Base-by-base conservation (phyloP, 2,797 vertebrate genomes). In the Coccyzus lansbergi region DNA sequence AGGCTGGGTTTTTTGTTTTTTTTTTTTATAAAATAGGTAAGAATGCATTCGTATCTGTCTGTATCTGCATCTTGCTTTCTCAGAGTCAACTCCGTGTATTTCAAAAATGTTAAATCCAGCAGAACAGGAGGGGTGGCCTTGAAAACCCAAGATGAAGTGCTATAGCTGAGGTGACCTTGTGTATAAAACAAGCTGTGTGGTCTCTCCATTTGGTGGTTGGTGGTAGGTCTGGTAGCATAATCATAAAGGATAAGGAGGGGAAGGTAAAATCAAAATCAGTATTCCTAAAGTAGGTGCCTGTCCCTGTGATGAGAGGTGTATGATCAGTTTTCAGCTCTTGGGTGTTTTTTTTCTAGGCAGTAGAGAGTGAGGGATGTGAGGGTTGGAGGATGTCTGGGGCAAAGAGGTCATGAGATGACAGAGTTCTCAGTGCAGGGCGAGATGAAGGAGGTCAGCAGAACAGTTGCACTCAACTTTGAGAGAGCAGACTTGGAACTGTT, bases 191-290 rank as follows among this genome's bases (percentile, higher is more conserved):
- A 29, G 79, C 55, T 12, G 4, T 12, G 4, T 8, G 22, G 7
- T 31, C 14, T 52, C 40, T 69, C 31, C 20, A 10, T 8, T 17
- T 75, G 38, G 31, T 55, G 29, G n/a, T 9, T 62, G 24, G 20
- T 80, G 40, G 13, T 59, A 53, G 18, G 16, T 80, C 21, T 56
- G 44, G 33, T 38, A 55, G 19, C 33, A 10, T 44, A 14, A 22
- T 15, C 2, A 3, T 44, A 28, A 40, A 7, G 20, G 31, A 3
- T 1, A 12, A 29, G 2, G 10, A 12, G 12, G 28, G 6, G 10
- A 68, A 89, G 22, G 15, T 42, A 80, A 51, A 91, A 80, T 11
- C 5, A 26, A n/a, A 85, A 33, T 2, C 4, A 9, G 4, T n/a
- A 14, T 60, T 93, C 42, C 65, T 18, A 52, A 81, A 71, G 52